These are phyloP conservation scores for Bicyclus anynana DNA, from an alignment of 1,140 invertebrate genomes.

Conservation along the genomic window DNA sequence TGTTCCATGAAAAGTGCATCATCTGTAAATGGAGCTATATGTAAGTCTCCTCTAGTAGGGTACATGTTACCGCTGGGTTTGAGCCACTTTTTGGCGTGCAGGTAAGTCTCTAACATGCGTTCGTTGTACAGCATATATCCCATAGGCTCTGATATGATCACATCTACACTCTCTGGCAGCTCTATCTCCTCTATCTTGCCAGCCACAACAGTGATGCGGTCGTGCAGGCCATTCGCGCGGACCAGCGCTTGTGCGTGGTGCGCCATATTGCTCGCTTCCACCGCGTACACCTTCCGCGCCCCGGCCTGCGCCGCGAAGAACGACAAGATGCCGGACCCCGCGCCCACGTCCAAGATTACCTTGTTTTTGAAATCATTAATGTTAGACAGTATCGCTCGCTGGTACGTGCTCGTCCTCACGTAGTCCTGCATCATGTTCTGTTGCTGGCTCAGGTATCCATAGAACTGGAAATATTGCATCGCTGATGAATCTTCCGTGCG, in stretches of 20 bases:
- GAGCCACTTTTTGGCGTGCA: constrained; percentile 99
- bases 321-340: constrained; percentile 97
- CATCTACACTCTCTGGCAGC: constrained; percentile 95
- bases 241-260: constrained; percentile 96
- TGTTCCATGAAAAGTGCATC: constrained; percentile 99
- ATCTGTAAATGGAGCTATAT: constrained; percentile 99
- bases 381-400: constrained; percentile 97
- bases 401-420: constrained; percentile 98
- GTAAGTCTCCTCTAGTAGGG: constrained; percentile 96
- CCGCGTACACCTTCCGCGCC: constrained; percentile 97
- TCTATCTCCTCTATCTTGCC: constrained; percentile 99
- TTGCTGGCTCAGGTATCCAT: constrained; percentile 99
- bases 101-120: constrained; percentile 98
- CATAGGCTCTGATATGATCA: constrained; percentile 99
- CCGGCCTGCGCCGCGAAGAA: constrained; percentile 99
- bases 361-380: constrained; percentile 94
- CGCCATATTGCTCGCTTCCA: constrained; percentile 99
- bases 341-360: constrained; percentile 97
- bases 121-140: constrained; percentile 99
- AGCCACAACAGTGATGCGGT: constrained; percentile 93
- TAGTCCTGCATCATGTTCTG: constrained; percentile 99
- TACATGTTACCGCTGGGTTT: constrained; percentile 96
- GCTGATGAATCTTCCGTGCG: constrained; percentile 98
- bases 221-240: constrained; percentile 90
- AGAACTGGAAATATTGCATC: constrained; percentile 99